Conservation (phyloP, 2,888 invertebrate genomes). For the Incurvaria masculella region DNA sequence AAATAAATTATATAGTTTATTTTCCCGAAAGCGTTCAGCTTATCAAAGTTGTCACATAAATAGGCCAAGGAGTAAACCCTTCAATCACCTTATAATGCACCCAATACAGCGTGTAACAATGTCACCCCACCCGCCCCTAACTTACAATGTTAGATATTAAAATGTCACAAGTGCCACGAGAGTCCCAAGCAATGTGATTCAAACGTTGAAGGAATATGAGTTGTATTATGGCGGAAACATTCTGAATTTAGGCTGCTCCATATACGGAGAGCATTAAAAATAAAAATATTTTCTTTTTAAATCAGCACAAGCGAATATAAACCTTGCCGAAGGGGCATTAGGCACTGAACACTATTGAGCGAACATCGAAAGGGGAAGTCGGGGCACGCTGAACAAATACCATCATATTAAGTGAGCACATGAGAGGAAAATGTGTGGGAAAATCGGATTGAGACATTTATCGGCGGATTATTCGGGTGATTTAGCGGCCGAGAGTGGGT, state of each 20-base stretch:
- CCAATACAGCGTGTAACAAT: constrained; percentile 54
- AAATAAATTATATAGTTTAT: too few species aligned
- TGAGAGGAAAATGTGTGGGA: constrained; percentile 57
- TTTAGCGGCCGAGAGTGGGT: constrained; percentile 46
- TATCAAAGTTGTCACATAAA: constrained; percentile 29
- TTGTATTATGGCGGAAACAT: neutral
- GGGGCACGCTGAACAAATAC: constrained; percentile 29
- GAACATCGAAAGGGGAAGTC: neutral
- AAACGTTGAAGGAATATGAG: neutral
- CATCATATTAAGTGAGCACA: constrained; percentile 57
- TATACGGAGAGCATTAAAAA: neutral
- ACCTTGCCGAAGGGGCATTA: too few species aligned
- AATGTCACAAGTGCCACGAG: neutral
- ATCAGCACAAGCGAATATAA: too few species aligned
- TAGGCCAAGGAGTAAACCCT: constrained; percentile 39
- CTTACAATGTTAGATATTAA: constrained; percentile 3
- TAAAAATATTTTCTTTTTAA: neutral
- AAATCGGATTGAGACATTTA: constrained; percentile 57
- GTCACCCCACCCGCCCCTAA: constrained; percentile 39
- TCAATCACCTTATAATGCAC: constrained; percentile 55
- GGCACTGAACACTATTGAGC: too few species aligned
- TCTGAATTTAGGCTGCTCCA: neutral
- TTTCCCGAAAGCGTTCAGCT: neutral
- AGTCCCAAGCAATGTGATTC: too few species aligned
- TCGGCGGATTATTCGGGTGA: constrained; percentile 54